Percentiles rank a stretch among this genome's conserved stretches.
These are phyloP conservation scores for Cyrtodaria siliqua DNA, from an alignment of 2,888 invertebrate genomes.

Conservation along the genomic window DNA sequence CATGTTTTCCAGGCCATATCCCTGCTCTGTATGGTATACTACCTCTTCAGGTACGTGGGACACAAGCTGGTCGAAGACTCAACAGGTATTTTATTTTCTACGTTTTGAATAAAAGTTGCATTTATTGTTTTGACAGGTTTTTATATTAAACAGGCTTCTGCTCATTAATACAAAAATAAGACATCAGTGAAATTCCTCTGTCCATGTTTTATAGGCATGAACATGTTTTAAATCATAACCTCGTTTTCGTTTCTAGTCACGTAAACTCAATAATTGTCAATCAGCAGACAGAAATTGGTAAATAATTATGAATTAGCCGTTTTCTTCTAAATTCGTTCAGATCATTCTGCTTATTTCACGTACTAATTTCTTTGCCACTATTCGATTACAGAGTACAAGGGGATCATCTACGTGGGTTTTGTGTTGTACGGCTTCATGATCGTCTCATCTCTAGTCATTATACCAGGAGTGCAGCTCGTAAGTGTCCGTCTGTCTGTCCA, in stretches of 20 bases:
- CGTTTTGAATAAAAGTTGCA: too few relatives aligned
- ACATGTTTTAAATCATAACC: too few relatives aligned
- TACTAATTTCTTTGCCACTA: too few relatives aligned
- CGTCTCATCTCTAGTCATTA: constrained; percentile 75
- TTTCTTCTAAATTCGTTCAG: too few relatives aligned
- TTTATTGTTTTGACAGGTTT: too few relatives aligned
- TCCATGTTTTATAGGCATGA: too few relatives aligned
- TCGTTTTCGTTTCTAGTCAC: too few relatives aligned
- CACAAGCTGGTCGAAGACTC: constrained; percentile 74
- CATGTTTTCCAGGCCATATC: constrained; percentile 75
- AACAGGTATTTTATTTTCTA: constrained; percentile 67
- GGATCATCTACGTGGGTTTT: constrained; percentile 78
- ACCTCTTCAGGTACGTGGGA: constrained; percentile 77
- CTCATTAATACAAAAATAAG: too few relatives aligned
- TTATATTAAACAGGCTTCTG: too few relatives aligned
- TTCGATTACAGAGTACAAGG: constrained; percentile 78
- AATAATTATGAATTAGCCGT: not conserved
- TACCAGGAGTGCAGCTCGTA: constrained; percentile 79
- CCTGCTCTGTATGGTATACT: constrained; percentile 75
- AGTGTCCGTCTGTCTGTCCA: constrained; percentile 29
- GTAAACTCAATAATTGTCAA: constrained; percentile 8
- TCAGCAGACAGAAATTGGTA: not conserved
- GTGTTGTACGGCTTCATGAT: constrained; percentile 78
- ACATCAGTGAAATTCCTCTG: too few relatives aligned
- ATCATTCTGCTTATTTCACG: too few relatives aligned